Evolutionary conservation across 2,888 invertebrate species (phyloP), one percentile per base, ranked within the genome.

Genomic region (Sycophila texana): DNA sequence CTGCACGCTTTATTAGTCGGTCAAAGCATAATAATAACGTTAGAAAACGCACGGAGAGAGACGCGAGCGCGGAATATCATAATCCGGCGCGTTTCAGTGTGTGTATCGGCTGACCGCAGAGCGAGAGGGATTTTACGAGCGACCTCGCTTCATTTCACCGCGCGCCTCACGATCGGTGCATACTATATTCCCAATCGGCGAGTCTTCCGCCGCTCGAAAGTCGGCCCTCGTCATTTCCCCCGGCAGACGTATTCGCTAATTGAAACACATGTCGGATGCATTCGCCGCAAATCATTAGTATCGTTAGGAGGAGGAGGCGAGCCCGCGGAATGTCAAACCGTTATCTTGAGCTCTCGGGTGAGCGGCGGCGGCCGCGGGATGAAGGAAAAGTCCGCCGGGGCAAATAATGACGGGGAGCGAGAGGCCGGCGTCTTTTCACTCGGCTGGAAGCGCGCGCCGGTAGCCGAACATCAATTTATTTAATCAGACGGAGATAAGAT

Each of bases 321-420:
- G 20, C 14, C 4, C 22, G 72, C 77, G 77, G 77, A 72, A 77
- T 77, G 77, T 77, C 77, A 77, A 77, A 72, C 77, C 77, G 77
- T 77, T 77, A 77, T 66, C 77, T 77, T 77, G 26, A 3, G 26
- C 58, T 49, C 30, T 75, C 60, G 39, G 39, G 68, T 68, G 63
- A 60, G 72, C 26, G 55, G 26, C 26, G 39, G 4, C 60, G 2
- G 16, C 20, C 13, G 49, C 13, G 49, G 57, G 61, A 16, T 22
- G n/a, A 57, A 16, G 26, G 61, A 74, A 66, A 74, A 71, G 51
- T 65, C 57, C 16, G 22, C 30, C 20, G 26, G 53, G 16, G 67
- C 55, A 47, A 60, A 67, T 73, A 73, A 60, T 53, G 61, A 68
- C 73, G 60, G 18, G 22, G 5, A 39, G 51, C 10, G 58, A 30